Conservation (phyloP, 2,113 vertebrate genomes). For the Symphodus melops region DNA sequence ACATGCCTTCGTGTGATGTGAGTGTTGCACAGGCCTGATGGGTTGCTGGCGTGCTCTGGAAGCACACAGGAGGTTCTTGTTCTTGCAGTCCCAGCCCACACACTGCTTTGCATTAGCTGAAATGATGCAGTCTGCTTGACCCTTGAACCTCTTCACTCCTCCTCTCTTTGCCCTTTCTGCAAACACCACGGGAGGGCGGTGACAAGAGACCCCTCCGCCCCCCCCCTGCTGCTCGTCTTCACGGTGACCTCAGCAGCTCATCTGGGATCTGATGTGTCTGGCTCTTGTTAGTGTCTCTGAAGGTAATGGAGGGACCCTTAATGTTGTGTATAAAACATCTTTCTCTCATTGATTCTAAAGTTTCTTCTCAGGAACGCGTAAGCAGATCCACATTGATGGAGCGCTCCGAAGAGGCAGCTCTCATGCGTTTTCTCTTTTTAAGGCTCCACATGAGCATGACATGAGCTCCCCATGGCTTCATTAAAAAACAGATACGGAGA, state of each 20-base stretch:
- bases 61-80: slow-evolving; percentile 24
- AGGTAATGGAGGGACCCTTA: not conserved
- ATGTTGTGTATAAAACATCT: not conserved
- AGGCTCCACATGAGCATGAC: not conserved
- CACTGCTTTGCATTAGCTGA: slow-evolving; percentile 9
- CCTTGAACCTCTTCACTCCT: slow-evolving; percentile 17
- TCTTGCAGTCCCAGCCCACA: slow-evolving; percentile 8
- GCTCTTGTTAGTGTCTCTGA: slow-evolving; percentile 1
- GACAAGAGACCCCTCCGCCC: slow-evolving; percentile 15
- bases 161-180: slow-evolving; percentile 27
- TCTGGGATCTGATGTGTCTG: not conserved
- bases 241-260: not conserved
- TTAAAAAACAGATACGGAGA: too few species aligned
- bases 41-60: not conserved
- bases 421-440: not conserved
- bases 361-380: not conserved
- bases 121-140: slow-evolving; percentile 17
- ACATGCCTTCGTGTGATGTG: not conserved
- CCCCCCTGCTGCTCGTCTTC: not conserved
- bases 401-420: not conserved
- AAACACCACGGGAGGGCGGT: slow-evolving; percentile 22
- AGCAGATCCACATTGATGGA: not conserved
- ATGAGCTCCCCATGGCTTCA: too few species aligned
- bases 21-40: not conserved
- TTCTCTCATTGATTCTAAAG: not conserved